Conservation (phyloP, 2,797 vertebrate genomes). For the Prunella strophiata region DNA sequence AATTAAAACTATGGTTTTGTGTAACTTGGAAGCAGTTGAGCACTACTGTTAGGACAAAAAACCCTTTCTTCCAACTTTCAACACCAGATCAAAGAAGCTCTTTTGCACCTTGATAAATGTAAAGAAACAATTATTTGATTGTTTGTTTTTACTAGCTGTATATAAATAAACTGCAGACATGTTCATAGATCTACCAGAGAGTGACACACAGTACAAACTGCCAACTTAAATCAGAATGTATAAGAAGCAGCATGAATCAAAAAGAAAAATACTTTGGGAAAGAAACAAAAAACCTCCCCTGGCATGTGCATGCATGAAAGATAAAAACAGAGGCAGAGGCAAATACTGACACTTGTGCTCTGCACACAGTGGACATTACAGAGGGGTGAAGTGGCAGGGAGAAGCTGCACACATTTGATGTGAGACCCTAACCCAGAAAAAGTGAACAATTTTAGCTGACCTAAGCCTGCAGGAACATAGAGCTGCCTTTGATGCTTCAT, state of each 20-base stretch:
- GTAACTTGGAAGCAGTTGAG: not conserved
- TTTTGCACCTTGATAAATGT: not conserved
- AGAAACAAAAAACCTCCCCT: not conserved
- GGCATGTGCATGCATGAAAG: rapidly evolving
- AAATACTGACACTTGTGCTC: not conserved
- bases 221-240: not conserved
- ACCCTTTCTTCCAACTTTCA: not conserved
- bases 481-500: not conserved
- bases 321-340: not conserved
- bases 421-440: not conserved
- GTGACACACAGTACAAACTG: not conserved
- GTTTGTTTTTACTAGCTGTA: not conserved
- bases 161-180: not conserved
- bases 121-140: not conserved
- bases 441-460: not conserved
- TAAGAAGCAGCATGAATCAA: not conserved
- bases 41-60: not conserved
- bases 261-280: not conserved
- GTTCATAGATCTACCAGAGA: not conserved
- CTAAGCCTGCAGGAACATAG: not conserved
- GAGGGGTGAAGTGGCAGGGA: not conserved
- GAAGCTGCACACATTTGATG: not conserved
- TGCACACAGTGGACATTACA: not conserved
- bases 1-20: not conserved
- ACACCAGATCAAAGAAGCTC: not conserved